phyloP scores from a whole-genome alignment of 2,113 vertebrate species.

The Notechis scutatus region DNA sequence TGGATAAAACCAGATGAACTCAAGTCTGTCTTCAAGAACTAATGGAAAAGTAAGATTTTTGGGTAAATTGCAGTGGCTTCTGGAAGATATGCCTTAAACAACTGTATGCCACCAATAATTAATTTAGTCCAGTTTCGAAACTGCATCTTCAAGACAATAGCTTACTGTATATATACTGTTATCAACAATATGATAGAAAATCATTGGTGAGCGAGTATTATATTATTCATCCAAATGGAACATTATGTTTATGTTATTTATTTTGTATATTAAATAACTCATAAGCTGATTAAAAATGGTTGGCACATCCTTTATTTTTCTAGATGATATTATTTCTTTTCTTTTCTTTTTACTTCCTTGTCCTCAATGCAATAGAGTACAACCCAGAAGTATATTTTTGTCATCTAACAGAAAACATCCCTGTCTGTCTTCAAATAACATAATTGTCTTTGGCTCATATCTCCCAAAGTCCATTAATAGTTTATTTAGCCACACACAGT shows the following conservation, averaged over 20 bases:
- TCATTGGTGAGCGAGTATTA: slow-evolving; percentile 4
- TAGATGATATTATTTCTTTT: slow-evolving; percentile 17
- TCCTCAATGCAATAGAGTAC: background rate
- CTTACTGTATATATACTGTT: background rate
- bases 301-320: slow-evolving; percentile 9
- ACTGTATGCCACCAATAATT: slow-evolving; percentile 52
- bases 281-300: slow-evolving; percentile 45
- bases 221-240: background rate
- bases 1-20: slow-evolving; percentile 68
- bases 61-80: slow-evolving; percentile 57
- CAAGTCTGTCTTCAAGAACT: slow-evolving; percentile 69
- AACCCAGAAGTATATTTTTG: accelerated
- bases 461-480: background rate
- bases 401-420: background rate
- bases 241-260: slow-evolving; percentile 2
- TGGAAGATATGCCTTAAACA: slow-evolving; percentile 57
- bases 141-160: slow-evolving; percentile 41
- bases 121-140: slow-evolving; percentile 63
- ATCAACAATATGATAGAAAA: slow-evolving; percentile 50
- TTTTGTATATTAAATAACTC: slow-evolving; percentile 27
- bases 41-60: slow-evolving; percentile 58
- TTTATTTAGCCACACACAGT: background rate
- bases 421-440: background rate
- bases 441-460: background rate
- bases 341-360: slow-evolving; percentile 31